Base-by-base conservation (phyloP, 2,888 invertebrate species). In the Buathra laborator region DNA sequence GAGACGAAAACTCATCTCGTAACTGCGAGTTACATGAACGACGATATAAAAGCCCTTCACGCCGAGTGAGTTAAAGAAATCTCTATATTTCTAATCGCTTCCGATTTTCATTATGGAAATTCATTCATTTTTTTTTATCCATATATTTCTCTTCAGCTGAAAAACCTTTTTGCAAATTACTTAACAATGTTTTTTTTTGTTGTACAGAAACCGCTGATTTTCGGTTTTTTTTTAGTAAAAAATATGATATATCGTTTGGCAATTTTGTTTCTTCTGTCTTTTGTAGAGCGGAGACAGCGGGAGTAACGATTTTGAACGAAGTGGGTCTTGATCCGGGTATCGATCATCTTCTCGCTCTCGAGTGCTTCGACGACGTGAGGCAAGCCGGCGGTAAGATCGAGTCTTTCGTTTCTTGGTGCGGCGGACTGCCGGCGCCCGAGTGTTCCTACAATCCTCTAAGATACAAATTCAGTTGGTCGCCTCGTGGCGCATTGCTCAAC, bases 241-340 rank as follows among this genome's bases (percentile, higher is more conserved):
- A 24, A 24, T 19, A 24, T 24, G 3, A 3, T 3, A 24, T 24
- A 24, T 24, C 24, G 3, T 24, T 24, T 24, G 24, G 24, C 2
- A 37, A 37, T 37, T 37, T 48, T 59, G 16, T 29, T 68, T 10
- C 32, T 56, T 53, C 12, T 53, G 32, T 62, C n/a, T 53, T 53
- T 81, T 44, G 24, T 87, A 98, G 98, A 78, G 99, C 99, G 0
- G 95, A 96, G 70, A 96, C 97, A 46, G 98, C 98, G 0, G 99
- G 98, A 0, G 95, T 99, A 0, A 99, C 99, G 0, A 95, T 99
- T 59, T 95, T 99, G 86, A 99, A 99, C 92, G 99, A 99, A 94
- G 97, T 99, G 0, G 99, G 99, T 0, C 95, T 99, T 44, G 99
- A 99, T 93, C 99, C 99, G 0, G 99, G 99, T n/a, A 99, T 99